Evolutionary conservation across 2,113 vertebrate genomes (phyloP), one percentile per base, ranked within the genome.

Genomic region (Sardina pilchardus): DNA sequence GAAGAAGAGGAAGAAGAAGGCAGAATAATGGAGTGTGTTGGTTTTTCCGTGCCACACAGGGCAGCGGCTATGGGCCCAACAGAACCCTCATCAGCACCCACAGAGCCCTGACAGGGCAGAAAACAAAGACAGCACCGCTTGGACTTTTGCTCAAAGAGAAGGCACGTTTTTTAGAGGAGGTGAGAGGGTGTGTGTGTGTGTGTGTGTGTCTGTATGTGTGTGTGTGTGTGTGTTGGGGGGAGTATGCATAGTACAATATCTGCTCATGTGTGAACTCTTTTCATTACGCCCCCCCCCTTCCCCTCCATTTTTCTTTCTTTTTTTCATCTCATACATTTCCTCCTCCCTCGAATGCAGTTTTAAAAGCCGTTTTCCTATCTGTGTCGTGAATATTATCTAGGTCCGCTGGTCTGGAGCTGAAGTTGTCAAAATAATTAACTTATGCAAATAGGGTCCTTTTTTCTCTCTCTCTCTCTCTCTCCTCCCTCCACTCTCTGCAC

Each of bases 391-490:
- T 36, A 87, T 86, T 85, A 90, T 82, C 47, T 82, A 83, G 81
- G 83, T 82, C 84, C 7, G 56, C 81, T 82, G 44, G 75, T 90
- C 81, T 75, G 59, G 75, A 34, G 75, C 83, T 83, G 67, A 84
- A 85, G 88, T 86, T 90, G 88, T 92, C 90, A 88, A 91, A 91
- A 92, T 88, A 88, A 92, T 92, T 88, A 89, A 53, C 87, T 89
- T 81, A 88, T 89, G 89, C 88, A 88, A 93, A 93, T 90, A 3
- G 4, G 2, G 71, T 34, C 3, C 21, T 59, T 59, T 24, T 59
- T 59, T 47, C 84, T 39, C 59, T 71, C 86, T 59, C 59, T 59
- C 7, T 59, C 24, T 47, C 84, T 39, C 59, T 71, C 86, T 59
- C 59, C 39, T 80, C 81, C 59, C 71, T 34, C 30, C 30, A 16